phyloP scores from a whole-genome alignment of 2,113 vertebrate species.

The Cinclus cinclus region DNA sequence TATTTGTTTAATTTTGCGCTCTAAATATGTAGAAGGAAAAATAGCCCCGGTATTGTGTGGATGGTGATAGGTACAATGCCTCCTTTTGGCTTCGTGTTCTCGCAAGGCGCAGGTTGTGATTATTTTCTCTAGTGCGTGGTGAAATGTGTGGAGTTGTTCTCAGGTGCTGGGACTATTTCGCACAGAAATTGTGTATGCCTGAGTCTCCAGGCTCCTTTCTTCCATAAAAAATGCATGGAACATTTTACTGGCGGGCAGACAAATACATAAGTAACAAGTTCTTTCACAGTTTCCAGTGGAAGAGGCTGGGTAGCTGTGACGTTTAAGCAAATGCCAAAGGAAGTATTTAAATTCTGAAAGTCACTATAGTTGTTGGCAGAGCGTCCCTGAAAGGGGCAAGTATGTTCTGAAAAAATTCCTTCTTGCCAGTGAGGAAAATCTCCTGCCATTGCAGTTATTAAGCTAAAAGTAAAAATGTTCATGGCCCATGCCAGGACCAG shows the following conservation, averaged over 20 bases:
- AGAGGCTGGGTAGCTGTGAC: constrained; percentile 6
- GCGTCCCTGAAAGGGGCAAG: neutral
- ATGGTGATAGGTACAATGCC: neutral
- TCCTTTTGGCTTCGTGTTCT: constrained; percentile 6
- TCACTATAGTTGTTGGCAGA: neutral
- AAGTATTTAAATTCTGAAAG: constrained; percentile 31
- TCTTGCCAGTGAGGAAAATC: neutral
- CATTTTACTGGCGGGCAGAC: neutral
- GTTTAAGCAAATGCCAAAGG: constrained; percentile 12
- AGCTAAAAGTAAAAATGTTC: neutral
- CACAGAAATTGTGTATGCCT: neutral
- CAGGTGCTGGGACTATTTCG: constrained; percentile 6
- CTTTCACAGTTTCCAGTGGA: constrained; percentile 11
- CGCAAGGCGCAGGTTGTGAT: neutral
- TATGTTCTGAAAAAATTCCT: neutral
- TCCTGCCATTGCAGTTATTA: neutral
- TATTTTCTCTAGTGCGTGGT: constrained; percentile 18
- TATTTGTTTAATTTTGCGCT: constrained; percentile 81
- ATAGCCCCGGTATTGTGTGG: constrained; percentile 43
- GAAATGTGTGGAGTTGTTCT: constrained; percentile 11
- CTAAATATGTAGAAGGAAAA: constrained; percentile 68
- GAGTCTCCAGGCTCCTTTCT: neutral
- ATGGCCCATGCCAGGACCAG: neutral
- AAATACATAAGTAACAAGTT: constrained; percentile 36
- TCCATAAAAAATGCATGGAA: neutral